Evolutionary conservation across 1,140 invertebrate species (phyloP).

Genomic region (Aphelinus atriplicis): DNA sequence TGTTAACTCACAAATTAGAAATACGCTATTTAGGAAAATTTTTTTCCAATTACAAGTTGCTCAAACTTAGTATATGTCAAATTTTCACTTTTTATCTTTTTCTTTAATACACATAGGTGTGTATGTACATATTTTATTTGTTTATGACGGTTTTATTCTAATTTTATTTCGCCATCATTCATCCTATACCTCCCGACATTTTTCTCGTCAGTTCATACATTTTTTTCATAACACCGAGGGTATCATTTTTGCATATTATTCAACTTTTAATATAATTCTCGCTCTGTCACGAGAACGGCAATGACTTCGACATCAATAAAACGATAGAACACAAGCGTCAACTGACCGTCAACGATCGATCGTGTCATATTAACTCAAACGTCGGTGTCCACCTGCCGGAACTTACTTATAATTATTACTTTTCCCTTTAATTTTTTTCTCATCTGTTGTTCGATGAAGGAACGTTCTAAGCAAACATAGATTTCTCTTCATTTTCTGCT

Average conservation of each 20-base stretch:
- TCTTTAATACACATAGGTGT: conserved; percentile 30
- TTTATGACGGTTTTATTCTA: conserved; percentile 26
- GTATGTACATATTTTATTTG: conserved; percentile 37
- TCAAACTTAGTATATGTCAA: conserved; percentile 30
- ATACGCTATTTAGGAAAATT: conserved; percentile 42
- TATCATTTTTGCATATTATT: conserved; percentile 8
- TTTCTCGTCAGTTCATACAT: background rate
- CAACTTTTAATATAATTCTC: conserved; percentile 10
- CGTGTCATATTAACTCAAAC: conserved; percentile 25
- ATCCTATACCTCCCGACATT: conserved; percentile 11
- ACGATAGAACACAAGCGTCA: conserved; percentile 37
- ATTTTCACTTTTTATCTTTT: conserved; percentile 28
- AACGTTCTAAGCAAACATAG: conserved; percentile 52
- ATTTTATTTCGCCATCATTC: conserved; percentile 4
- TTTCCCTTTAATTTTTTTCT: conserved; percentile 19
- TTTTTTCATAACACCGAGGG: background rate
- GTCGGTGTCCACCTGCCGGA: conserved; percentile 18
- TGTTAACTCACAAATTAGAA: conserved; percentile 15
- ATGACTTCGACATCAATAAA: conserved; percentile 16
- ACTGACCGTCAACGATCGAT: conserved; percentile 32
- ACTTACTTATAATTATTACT: conserved; percentile 34
- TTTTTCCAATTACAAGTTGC: conserved; percentile 31
- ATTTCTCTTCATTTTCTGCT: background rate
- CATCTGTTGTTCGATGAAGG: conserved; percentile 44
- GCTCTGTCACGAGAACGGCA: conserved; percentile 37